These are phyloP conservation scores for Amniataba percoides DNA, from an alignment of 2,797 vertebrate species.

Conservation along the genomic window DNA sequence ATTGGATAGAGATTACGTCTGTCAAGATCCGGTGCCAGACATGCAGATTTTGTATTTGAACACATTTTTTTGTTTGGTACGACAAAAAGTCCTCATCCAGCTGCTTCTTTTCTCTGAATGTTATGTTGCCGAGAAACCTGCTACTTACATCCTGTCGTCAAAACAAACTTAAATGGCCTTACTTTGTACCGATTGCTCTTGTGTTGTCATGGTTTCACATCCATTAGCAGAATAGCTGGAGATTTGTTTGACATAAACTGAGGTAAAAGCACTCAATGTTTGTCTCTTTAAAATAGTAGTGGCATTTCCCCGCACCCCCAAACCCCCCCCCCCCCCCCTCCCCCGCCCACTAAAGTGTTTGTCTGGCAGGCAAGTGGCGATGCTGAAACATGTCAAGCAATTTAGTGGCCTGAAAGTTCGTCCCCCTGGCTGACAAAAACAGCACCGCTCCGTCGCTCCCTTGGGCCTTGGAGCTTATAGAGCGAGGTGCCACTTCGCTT, in stretches of 20 bases:
- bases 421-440: slow-evolving; percentile 44
- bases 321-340: too few relatives aligned
- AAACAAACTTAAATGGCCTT: slow-evolving; percentile 78
- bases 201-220: slow-evolving; percentile 81
- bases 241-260: slow-evolving; percentile 82
- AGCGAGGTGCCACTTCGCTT: slow-evolving; percentile 41
- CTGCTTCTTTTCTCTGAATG: slow-evolving; percentile 35
- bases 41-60: slow-evolving; percentile 17
- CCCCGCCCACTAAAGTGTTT: slow-evolving; percentile 62
- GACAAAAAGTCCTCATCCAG: slow-evolving; percentile 36
- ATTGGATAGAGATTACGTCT: too few relatives aligned
- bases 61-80: slow-evolving; percentile 32
- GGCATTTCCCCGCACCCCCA: slow-evolving; percentile 68
- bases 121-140: slow-evolving; percentile 54
- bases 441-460: slow-evolving; percentile 14
- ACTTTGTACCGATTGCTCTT: slow-evolving; percentile 75
- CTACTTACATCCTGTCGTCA: slow-evolving; percentile 61
- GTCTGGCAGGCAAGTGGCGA: slow-evolving; percentile 66
- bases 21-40: slow-evolving; percentile 35
- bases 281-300: slow-evolving; percentile 75
- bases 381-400: slow-evolving; percentile 69
- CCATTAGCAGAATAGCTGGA: slow-evolving; percentile 79
- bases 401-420: slow-evolving; percentile 69
- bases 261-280: slow-evolving; percentile 78
- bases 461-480: slow-evolving; percentile 36